Evolutionary conservation across 2,888 invertebrate genomes (phyloP).

Genomic region (Alloscopus bannaensis): DNA sequence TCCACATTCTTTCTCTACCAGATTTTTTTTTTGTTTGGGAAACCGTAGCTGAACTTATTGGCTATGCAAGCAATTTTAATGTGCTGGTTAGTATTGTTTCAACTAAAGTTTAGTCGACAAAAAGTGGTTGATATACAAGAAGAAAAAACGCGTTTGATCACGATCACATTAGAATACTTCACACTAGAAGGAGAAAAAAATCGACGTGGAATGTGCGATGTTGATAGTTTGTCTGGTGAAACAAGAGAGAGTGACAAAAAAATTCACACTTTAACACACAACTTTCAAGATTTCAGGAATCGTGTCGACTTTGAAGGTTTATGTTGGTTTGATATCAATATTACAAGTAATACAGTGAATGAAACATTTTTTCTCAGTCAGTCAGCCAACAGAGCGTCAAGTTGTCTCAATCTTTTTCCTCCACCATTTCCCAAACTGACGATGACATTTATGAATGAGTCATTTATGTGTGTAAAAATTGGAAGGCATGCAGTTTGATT

Average conservation of each 20-base stretch:
- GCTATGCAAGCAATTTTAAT: too few species aligned
- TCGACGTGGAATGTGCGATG: not conserved
- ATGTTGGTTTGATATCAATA: not conserved
- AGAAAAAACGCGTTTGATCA: not conserved
- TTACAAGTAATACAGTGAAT: too few species aligned
- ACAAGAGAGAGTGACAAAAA: not conserved
- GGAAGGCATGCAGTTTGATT: conserved; percentile 24
- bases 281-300: not conserved
- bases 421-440: not conserved
- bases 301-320: not conserved
- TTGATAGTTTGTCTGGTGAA: conserved; percentile 16
- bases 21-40: not conserved
- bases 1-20: too few species aligned
- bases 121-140: not conserved
- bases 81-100: too few species aligned
- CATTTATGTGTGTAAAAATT: not conserved
- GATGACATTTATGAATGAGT: not conserved
- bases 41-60: not conserved
- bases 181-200: not conserved
- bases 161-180: conserved; percentile 23
- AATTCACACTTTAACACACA: conserved; percentile 25
- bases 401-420: not conserved
- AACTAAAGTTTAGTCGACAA: not conserved
- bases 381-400: not conserved
- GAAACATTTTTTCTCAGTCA: too few species aligned